Base-by-base conservation (phyloP, 2,888 invertebrate genomes). In the Aelia acuminata region DNA sequence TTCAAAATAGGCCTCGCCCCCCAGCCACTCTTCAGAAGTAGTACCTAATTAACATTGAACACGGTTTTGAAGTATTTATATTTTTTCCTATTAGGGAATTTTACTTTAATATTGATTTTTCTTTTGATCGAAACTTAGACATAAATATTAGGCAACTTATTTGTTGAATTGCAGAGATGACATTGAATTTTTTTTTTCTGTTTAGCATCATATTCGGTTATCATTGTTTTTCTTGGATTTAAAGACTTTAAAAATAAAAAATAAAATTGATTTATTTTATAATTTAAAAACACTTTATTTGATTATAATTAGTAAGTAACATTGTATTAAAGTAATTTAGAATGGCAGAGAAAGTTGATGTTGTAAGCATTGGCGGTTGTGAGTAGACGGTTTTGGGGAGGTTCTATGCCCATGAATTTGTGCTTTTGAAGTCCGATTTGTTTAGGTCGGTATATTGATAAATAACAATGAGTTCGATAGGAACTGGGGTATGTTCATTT, bases 391-490 rank as follows among this genome's bases (percentile, higher is more conserved):
- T 87, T 87, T 87, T 84, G 87, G 75, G 87, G 39, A 87, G 87
- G 87, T 87, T 87, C 84, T 84, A 87, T 53, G 84, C 87, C 75
- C 87, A 87, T 87, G 87, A 87, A 50, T 43, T 31, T 49, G 35
- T 49, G 35, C 35, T 35, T 85, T 85, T 49, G 35, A 50, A 53
- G 49, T 10, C 15, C 50, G 20, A 5, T 49, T 84, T 85, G 35
- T 48, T 85, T 7, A n/a, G 31, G 26, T 22, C 31, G 10, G 50
- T 57, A 26, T 57, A 31, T 87, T 88, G 43, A 84, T 26, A 18
- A 43, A 39, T 63, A 47, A 94, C 92, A 91, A 98, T 98, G 98
- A 98, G 98, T 95, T 98, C 98, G 47, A 98, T 98, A 92, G 98
- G 98, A 91, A 98, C 98, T 90, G 98, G 98, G 91, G 97, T 97